phyloP scores from a whole-genome alignment of 2,888 invertebrate species.

The Drosophila eohydei region DNA sequence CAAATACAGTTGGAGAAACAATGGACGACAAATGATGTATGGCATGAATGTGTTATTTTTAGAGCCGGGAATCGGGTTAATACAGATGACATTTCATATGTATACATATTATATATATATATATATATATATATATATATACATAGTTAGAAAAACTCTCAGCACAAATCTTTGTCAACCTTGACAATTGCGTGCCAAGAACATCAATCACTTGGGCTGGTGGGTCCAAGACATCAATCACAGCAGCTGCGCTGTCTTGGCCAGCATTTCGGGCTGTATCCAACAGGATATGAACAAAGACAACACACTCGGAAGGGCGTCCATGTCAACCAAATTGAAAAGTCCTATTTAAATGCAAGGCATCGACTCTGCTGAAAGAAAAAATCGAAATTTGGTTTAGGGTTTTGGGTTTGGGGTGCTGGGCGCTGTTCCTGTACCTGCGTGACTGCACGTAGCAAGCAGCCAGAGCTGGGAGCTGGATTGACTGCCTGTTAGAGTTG shows the following conservation, averaged over 20 bases:
- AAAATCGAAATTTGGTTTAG: not conserved
- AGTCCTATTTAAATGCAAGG: constrained; percentile 58
- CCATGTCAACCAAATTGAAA: constrained; percentile 51
- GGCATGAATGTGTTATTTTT: constrained; percentile 12
- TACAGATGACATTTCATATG: constrained; percentile 41
- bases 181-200: constrained; percentile 43
- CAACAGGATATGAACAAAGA: constrained; percentile 16
- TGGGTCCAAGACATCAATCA: constrained; percentile 58
- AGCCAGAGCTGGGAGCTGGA: not conserved
- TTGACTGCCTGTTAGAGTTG: constrained; percentile 17
- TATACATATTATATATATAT: not conserved
- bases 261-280: not conserved
- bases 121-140: not conserved
- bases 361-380: constrained; percentile 22
- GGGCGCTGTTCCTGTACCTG: constrained; percentile 7
- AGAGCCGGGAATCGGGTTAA: constrained; percentile 32
- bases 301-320: constrained; percentile 20
- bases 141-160: not conserved
- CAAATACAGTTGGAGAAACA: constrained; percentile 18
- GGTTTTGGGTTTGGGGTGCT: not conserved
- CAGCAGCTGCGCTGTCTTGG: constrained; percentile 13
- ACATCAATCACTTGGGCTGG: constrained; percentile 64
- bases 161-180: constrained; percentile 51
- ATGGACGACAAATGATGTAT: constrained; percentile 5
- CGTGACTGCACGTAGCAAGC: constrained; percentile 30